A percentile compares a stretch with the other conserved stretches of the same genome.
Evolutionary conservation across 2,113 vertebrate species (phyloP).

Genomic region (Columba janthina): DNA sequence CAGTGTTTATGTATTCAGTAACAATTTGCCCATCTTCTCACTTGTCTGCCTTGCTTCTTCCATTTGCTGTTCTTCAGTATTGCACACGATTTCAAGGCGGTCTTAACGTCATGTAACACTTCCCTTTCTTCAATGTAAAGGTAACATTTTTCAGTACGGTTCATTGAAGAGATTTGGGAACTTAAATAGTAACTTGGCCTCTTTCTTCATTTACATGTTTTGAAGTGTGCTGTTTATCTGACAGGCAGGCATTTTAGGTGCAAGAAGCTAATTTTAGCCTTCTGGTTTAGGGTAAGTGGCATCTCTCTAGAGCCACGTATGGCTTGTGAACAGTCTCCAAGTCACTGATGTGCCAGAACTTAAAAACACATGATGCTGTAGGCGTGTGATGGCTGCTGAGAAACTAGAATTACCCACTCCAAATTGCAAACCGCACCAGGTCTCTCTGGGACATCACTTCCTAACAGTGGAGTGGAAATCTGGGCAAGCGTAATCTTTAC

Average conservation of each 20-base stretch:
- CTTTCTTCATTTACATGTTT: background rate
- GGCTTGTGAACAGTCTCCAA: background rate
- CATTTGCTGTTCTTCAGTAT: background rate
- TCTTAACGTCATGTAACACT: background rate
- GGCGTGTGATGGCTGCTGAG: background rate
- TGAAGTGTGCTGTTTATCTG: fast-evolving
- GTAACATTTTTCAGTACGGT: background rate
- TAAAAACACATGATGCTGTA: background rate
- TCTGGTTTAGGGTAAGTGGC: background rate
- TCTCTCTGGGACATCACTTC: background rate
- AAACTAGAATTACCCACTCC: background rate
- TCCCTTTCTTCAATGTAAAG: background rate
- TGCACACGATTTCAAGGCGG: background rate
- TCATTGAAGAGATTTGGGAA: background rate
- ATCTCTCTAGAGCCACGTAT: background rate
- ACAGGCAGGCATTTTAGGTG: background rate
- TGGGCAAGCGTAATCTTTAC: background rate
- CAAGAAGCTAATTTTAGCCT: background rate
- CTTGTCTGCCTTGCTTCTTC: background rate
- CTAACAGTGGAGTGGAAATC: background rate
- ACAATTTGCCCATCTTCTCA: background rate
- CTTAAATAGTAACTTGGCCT: background rate
- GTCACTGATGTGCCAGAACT: background rate
- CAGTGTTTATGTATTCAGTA: background rate
- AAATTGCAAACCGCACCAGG: background rate